Percentiles rank a stretch among this genome's conserved stretches.
These are phyloP conservation scores for Atta colombica DNA, from an alignment of 1,140 invertebrate species.

Conservation along the genomic window DNA sequence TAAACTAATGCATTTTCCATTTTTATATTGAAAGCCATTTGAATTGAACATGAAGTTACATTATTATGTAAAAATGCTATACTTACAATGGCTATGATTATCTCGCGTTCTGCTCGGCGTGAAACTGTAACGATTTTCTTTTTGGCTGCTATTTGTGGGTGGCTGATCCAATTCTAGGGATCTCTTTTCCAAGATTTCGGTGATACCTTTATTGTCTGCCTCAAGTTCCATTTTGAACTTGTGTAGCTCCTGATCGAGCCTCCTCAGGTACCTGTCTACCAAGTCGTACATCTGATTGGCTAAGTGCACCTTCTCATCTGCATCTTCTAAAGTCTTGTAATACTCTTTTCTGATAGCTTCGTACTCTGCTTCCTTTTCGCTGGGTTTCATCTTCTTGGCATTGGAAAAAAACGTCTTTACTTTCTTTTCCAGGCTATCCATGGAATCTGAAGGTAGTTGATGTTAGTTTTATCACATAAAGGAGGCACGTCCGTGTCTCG, in stretches of 20 bases:
- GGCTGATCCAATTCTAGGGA: constrained; percentile 93
- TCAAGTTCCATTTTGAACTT: constrained; percentile 99
- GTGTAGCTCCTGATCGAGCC: constrained; percentile 97
- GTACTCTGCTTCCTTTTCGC: constrained; percentile 94
- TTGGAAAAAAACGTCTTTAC: constrained; percentile 95
- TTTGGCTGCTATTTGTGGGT: constrained; percentile 87
- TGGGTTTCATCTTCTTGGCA: constrained; percentile 93
- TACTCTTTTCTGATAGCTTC: constrained; percentile 95
- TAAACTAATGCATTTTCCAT: background rate
- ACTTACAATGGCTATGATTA: constrained; percentile 85
- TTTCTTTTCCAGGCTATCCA: constrained; percentile 96
- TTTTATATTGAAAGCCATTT: background rate
- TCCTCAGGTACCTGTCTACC: constrained; percentile 96
- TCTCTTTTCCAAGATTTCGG: constrained; percentile 97
- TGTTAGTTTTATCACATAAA: background rate
- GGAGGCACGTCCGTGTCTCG: too few species aligned
- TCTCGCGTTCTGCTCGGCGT: constrained; percentile 83
- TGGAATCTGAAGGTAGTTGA: constrained; percentile 90
- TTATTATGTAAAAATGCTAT: constrained; percentile 15
- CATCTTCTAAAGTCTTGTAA: constrained; percentile 96
- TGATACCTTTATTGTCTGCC: constrained; percentile 99
- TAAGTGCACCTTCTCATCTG: constrained; percentile 95
- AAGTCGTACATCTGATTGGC: constrained; percentile 98
- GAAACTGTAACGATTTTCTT: constrained; percentile 88
- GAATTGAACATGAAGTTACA: background rate